Evolutionary conservation across 1,140 invertebrate genomes (phyloP).

Genomic region (Drosophila sp.): DNA sequence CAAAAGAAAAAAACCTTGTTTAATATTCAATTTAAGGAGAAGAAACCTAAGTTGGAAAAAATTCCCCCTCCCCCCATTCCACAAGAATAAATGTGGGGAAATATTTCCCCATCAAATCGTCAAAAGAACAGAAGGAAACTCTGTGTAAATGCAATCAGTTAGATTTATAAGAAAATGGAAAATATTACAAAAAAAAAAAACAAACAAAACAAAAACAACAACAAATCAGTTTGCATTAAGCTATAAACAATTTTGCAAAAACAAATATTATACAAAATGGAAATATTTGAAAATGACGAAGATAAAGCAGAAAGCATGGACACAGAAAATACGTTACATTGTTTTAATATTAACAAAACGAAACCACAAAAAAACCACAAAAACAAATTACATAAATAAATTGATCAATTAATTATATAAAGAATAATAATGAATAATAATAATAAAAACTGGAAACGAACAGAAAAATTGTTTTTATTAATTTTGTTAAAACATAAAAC

Average conservation of each 20-base stretch:
- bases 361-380: background rate
- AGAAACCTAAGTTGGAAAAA: constrained; percentile 10
- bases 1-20: constrained; percentile 12
- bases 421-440: constrained; percentile 40
- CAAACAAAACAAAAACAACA: constrained; percentile 29
- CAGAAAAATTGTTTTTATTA: constrained; percentile 81
- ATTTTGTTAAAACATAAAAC: constrained; percentile 74
- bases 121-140: constrained; percentile 26
- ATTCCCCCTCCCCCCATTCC: background rate
- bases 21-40: constrained; percentile 11
- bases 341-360: constrained; percentile 67
- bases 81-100: background rate
- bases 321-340: constrained; percentile 73
- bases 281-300: constrained; percentile 25
- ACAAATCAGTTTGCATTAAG: constrained; percentile 11
- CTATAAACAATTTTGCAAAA: constrained; percentile 11
- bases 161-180: constrained; percentile 70
- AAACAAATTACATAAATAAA: constrained; percentile 72
- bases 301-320: constrained; percentile 31
- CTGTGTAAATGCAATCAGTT: constrained; percentile 83
- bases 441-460: constrained; percentile 49
- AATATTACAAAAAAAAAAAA: constrained; percentile 30
- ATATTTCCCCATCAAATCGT: constrained; percentile 2
- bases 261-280: constrained; percentile 9
- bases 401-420: constrained; percentile 79